Base-by-base conservation (phyloP, 1,140 invertebrate genomes). In the Eueides isabella region DNA sequence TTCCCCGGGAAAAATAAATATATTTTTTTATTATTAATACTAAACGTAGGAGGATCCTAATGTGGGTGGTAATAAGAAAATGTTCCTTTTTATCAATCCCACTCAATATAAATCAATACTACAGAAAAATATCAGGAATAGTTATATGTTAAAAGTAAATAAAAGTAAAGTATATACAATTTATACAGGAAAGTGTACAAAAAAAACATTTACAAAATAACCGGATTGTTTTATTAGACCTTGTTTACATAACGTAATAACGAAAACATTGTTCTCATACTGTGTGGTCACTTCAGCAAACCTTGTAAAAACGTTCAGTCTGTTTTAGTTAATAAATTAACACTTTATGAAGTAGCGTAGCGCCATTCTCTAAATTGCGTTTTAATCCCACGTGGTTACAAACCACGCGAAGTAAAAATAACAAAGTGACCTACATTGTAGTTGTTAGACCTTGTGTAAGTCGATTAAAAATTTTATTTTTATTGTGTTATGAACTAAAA, bases 331-430 rank as follows among this genome's bases (percentile, higher is more conserved):
- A 65, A 71, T 65, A 72, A 55, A 67, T 72, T 66, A 67, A 61
- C 41, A 72, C 71, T 55, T 19, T 31, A 61, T 67, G 66, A 31
- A 66, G n/a, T 61, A 35, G 71, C 30, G 64, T 35, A 14, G 23
- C 28, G 35, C 30, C 64, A 72, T 72, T 72, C 67, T 35, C 30
- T 72, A 72, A 67, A 67, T 72, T 72, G 64, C 23, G 41, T 72
- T 61, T 48, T 28, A 66, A 11, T 65, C 70, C 61, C 70, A 72
- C 19, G 69, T 64, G 70, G 41, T 48, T 30, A 67, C 44, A 72
- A 30, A 67, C 71, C 71, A 72, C 71, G 71, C 71, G 64, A 72
- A 64, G 35, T 29, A 38, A 61, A 72, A 67, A 72, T 67, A 72
- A 72, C 12, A 48, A 67, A 61, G 19, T 61, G 30, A 28, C 67